Evolutionary conservation across 2,797 vertebrate species (phyloP).

Genomic region (Sebastiscus albofasciatus): DNA sequence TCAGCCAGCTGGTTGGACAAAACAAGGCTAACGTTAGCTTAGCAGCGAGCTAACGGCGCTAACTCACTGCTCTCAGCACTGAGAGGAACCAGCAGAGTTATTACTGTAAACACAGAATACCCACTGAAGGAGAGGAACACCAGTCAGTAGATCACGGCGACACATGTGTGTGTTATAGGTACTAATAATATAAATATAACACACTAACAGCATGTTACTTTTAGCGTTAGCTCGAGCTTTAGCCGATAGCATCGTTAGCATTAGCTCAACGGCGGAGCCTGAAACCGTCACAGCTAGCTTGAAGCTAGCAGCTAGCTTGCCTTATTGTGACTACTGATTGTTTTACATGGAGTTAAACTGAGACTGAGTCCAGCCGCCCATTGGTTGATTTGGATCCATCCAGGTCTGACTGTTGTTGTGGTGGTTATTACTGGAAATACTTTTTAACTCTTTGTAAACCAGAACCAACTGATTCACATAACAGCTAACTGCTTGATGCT

Average conservation of each 20-base stretch:
- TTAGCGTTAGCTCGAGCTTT: constrained; percentile 17
- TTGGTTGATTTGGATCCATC: no score
- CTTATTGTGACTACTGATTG: no score
- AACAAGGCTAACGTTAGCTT: constrained; percentile 59
- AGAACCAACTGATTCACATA: no score
- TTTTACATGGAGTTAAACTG: no score
- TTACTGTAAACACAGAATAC: background rate
- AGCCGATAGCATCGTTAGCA: constrained; percentile 57
- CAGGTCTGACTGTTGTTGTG: no score
- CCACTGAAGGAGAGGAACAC: accelerated
- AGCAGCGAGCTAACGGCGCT: constrained; percentile 23
- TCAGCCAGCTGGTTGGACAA: constrained; percentile 49
- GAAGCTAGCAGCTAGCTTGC: constrained; percentile 36
- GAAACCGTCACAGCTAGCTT: constrained; percentile 29
- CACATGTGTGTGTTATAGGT: accelerated
- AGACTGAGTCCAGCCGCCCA: no score
- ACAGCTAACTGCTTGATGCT: no score
- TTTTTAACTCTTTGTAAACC: no score
- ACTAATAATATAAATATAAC: accelerated
- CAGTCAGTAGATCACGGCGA: accelerated
- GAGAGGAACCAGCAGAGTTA: background rate
- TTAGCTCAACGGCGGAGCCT: background rate
- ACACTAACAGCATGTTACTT: background rate
- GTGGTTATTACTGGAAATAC: no score
- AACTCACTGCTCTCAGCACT: background rate